These are phyloP conservation scores for Cataglyphis albicans DNA, from an alignment of 2,888 invertebrate genomes.

Conservation along the genomic window DNA sequence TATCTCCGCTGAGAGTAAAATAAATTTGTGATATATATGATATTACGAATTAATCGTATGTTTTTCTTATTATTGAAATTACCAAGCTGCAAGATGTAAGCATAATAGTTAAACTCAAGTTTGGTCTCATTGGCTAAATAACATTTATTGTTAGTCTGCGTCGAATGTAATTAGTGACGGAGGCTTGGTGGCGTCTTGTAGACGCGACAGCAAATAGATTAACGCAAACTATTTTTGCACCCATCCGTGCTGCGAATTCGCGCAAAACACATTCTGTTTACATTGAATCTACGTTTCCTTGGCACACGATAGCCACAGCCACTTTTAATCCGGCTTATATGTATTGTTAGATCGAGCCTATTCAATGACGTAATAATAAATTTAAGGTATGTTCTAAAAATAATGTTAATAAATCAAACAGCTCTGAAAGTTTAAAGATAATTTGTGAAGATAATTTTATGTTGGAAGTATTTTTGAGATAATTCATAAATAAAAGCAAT, in stretches of 20 bases:
- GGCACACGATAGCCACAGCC: conserved; percentile 32
- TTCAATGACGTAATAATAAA: background rate
- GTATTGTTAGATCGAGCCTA: conserved; percentile 47
- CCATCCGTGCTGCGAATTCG: conserved; percentile 27
- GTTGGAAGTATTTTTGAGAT: background rate
- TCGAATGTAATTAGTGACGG: conserved; percentile 32
- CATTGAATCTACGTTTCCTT: conserved; percentile 43
- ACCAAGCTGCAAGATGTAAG: background rate
- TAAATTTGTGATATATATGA: background rate
- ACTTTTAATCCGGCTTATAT: conserved; percentile 10
- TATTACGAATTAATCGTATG: background rate
- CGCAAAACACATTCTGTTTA: conserved; percentile 43
- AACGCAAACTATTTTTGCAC: conserved; percentile 29
- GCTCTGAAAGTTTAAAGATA: background rate
- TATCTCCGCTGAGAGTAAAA: background rate
- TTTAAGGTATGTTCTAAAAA: background rate
- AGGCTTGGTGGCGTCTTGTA: conserved; percentile 9
- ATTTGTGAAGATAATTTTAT: background rate
- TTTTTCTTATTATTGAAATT: background rate
- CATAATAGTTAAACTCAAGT: background rate
- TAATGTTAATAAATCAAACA: background rate
- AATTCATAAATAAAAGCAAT: background rate
- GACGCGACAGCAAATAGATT: conserved; percentile 25
- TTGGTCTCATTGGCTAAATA: background rate
- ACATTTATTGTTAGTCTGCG: conserved; percentile 20